Evolutionary conservation across 2,113 vertebrate species (phyloP), one percentile per base, ranked within the genome.

Genomic region (Apteryx mantelli): DNA sequence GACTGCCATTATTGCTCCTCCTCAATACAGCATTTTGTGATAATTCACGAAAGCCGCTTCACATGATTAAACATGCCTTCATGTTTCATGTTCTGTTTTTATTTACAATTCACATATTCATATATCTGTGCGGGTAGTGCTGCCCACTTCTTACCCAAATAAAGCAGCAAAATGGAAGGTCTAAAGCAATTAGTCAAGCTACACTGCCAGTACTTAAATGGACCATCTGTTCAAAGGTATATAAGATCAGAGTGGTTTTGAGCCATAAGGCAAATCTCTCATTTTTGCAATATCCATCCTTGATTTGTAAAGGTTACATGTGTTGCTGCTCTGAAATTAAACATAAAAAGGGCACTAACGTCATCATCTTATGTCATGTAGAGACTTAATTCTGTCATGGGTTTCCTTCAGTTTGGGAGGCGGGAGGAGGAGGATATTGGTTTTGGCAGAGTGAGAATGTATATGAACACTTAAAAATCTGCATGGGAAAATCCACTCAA

Each of bases 191-290:
- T 90, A 96, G 90, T 53, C 40, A 95, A 86, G 93, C 69, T 92
- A 34, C 46, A 50, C 26, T 96, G 96, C 92, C 90, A 96, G 88
- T 18, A 82, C 92, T 90, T 86, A 90, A 95, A 93, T 52, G 88
- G 93, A 92, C 95, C 96, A 97, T 97, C 96, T 97, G 97, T 92
- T 95, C 90, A 71, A 95, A 96, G 89, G 96, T 93, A 93, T 75
- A 56, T 7, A 80, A 36, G 82, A 95, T 36, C 87, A 93, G 60
- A 26, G 6, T 42, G 63, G 1, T 58, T 73, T 82, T 55, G 55
- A 93, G 82, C 58, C 89, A 64, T 8, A 46, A 95, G 94, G 86
- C 78, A 83, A 66, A 50, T 86, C 64, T 48, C 63, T 56, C 52
- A 48, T 83, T 94, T 87, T 74, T 88, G 78, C 25, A 34, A n/a